Base-by-base conservation (phyloP, 2,113 vertebrate genomes). In the Poeciliopsis occidentalis region DNA sequence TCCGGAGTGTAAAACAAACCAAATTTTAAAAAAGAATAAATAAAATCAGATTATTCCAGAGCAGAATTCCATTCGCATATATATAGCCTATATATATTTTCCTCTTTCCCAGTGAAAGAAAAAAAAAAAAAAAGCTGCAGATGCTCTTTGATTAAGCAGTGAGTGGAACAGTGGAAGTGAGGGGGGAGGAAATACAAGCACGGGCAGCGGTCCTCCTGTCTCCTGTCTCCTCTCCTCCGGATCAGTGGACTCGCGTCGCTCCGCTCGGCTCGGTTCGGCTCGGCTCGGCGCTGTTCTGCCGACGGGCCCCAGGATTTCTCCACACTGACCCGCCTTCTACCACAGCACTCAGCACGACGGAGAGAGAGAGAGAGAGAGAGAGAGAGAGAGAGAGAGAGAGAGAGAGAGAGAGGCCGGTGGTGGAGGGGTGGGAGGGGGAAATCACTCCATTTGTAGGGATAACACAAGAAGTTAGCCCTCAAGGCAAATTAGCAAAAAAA, bases 241-340 rank as follows among this genome's bases (percentile, higher is more conserved):
- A 77, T 84, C 76, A 82, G 80, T 81, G 82, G 84, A 90, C 81
- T 89, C 83, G 84, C 90, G 84, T 91, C 87, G 86, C 87, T 88
- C 87, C 75, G 88, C 89, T 84, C 73, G 80, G 76, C 87, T 90
- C 90, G 81, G 76, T 86, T 90, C 90, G 68, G 87, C 87, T 90
- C 90, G 81, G 76, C 87, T 90, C 90, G 68, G 87, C 87, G 80
- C 91, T 75, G 34, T 37, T 91, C 85, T 91, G 91, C 89, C 79
- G 90, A 91, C 68, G 86, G 88, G 87, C 85, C 87, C 65, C 41
- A 78, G 89, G 87, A 81, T 89, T 78, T 88, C 80, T 85, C 86
- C 79, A 79, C 88, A 78, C 81, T 85, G 87, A 82, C 83, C 92
- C 92, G 91, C 93, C 93, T 92, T 91, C 86, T 71, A 10, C 44